Conservation (phyloP, 2,113 vertebrate genomes). For the Protobothrops flavoviridis region DNA sequence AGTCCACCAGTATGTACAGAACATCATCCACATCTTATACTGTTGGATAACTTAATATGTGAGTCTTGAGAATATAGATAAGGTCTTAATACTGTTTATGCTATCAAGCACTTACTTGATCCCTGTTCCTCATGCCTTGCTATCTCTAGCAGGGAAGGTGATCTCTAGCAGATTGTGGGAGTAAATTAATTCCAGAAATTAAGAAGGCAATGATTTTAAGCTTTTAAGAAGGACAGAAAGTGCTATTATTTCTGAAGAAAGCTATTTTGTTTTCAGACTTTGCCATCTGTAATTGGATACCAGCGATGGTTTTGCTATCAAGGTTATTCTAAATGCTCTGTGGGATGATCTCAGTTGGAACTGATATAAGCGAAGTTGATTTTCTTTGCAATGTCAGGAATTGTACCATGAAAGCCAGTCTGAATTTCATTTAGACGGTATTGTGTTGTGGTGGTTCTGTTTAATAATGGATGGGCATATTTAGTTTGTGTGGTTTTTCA, state of each 20-base stretch:
- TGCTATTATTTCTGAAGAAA: background rate
- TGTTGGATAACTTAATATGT: background rate
- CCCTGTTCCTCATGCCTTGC: background rate
- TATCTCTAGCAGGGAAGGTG: background rate
- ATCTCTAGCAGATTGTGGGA: background rate
- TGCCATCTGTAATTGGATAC: background rate
- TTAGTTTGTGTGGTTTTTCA: background rate
- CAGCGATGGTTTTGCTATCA: background rate
- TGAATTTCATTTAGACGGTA: background rate
- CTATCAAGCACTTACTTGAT: background rate
- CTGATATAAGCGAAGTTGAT: background rate
- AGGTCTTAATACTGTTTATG: background rate
- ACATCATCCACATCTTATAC: background rate
- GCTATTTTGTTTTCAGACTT: background rate
- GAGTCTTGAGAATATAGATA: background rate
- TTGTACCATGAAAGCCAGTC: background rate
- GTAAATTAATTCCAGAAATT: background rate
- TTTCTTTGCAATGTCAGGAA: background rate
- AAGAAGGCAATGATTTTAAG: background rate
- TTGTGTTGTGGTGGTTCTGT: background rate
- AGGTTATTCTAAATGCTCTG: background rate
- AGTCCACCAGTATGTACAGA: background rate
- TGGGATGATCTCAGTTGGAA: background rate
- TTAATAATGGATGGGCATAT: background rate
- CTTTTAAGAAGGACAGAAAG: background rate